These are phyloP conservation scores for Phasianus colchicus DNA, from an alignment of 2,113 vertebrate species.

Conservation along the genomic window DNA sequence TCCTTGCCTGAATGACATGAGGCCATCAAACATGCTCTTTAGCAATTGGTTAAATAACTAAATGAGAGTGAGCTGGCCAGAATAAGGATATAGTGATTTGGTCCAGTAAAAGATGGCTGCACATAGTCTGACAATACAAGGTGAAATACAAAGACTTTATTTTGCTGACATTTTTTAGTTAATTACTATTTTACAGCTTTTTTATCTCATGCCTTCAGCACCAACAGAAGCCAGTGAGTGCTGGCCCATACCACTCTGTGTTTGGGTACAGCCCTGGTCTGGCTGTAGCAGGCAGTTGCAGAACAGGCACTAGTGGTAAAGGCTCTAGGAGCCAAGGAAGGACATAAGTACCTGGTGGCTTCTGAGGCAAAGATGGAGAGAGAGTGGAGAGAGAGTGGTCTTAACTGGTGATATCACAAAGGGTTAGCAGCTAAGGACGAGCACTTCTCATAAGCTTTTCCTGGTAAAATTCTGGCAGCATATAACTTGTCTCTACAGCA, in stretches of 20 bases:
- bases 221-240: background rate
- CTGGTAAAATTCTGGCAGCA: slow-evolving; percentile 22
- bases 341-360: background rate
- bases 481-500: slow-evolving; percentile 34
- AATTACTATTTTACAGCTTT: background rate
- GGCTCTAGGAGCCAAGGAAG: background rate
- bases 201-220: background rate
- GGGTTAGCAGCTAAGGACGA: background rate
- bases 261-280: background rate
- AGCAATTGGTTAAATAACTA: background rate
- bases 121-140: background rate
- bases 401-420: background rate
- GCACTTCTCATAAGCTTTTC: slow-evolving; percentile 3
- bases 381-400: background rate
- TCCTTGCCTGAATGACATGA: background rate
- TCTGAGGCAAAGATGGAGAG: background rate
- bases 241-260: background rate
- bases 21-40: background rate
- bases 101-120: background rate
- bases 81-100: background rate
- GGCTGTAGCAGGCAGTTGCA: background rate
- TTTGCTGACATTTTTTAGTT: background rate
- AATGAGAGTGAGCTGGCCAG: background rate
- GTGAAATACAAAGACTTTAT: background rate
- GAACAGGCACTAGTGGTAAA: background rate